phyloP scores from a whole-genome alignment of 2,888 invertebrate species.

The Troides oblongomaculatus region DNA sequence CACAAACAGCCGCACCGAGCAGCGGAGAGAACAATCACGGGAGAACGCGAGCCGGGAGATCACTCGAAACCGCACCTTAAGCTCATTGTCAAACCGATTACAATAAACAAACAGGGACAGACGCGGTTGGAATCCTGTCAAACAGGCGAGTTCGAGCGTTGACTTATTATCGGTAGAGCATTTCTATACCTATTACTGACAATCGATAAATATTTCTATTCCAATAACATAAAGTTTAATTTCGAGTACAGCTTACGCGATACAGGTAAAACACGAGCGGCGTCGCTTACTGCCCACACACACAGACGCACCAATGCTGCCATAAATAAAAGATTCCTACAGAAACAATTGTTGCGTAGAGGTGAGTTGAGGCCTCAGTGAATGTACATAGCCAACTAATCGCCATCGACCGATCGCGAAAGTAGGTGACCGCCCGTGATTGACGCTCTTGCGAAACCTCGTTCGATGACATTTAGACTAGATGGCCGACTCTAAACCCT shows the following conservation, averaged over 20 bases:
- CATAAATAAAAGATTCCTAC: conserved; percentile 81
- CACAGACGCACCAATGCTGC: conserved; percentile 66
- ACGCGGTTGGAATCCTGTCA: conserved; percentile 81
- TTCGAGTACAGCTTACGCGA: conserved; percentile 33
- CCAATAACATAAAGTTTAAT: conserved; percentile 39
- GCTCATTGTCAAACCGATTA: conserved; percentile 81
- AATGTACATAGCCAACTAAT: conserved; percentile 73
- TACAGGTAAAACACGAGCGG: conserved; percentile 77
- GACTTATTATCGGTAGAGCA: conserved; percentile 79
- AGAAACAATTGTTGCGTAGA: conserved; percentile 81
- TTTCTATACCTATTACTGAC: conserved; percentile 55
- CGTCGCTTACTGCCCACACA: conserved; percentile 64
- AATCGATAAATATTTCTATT: conserved; percentile 45
- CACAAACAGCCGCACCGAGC: conserved; percentile 67
- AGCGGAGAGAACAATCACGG: conserved; percentile 61
- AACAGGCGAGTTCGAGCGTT: conserved; percentile 80
- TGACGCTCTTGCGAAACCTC: conserved; percentile 77
- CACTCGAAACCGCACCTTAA: conserved; percentile 81
- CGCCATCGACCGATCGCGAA: conserved; percentile 72
- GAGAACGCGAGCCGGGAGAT: conserved; percentile 67
- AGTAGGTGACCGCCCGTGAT: conserved; percentile 79
- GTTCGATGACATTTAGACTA: conserved; percentile 78
- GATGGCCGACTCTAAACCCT: conserved; percentile 69
- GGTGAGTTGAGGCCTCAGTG: conserved; percentile 75
- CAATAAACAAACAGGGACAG: conserved; percentile 80